Evolutionary conservation across 2,888 invertebrate genomes (phyloP).

Genomic region (Sminthurinus aureus): DNA sequence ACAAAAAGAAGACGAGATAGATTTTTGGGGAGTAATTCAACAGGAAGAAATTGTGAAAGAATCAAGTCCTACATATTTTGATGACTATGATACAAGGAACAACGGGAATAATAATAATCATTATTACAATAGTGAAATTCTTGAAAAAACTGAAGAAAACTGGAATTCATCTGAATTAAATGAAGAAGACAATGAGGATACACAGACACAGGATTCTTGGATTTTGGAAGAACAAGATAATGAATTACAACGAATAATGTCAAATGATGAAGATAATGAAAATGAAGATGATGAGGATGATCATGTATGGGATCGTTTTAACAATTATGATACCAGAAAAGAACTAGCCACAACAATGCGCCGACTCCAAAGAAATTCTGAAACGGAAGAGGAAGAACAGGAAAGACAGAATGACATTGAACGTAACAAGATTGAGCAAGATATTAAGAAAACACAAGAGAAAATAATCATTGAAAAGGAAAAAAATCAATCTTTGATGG

Average conservation of each 20-base stretch:
- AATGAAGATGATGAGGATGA: background rate
- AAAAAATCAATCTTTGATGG: too few relatives aligned
- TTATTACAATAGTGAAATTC: too few relatives aligned
- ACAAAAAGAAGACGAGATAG: conserved; percentile 46
- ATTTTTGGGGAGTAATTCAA: conserved; percentile 58
- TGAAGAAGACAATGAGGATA: too few relatives aligned
- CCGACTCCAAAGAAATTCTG: background rate
- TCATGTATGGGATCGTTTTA: background rate
- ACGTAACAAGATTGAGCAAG: background rate
- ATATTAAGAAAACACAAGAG: background rate
- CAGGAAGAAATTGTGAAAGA: conserved; percentile 15
- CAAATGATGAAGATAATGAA: background rate
- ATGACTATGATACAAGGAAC: too few relatives aligned
- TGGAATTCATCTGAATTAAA: too few relatives aligned
- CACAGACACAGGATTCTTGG: too few relatives aligned
- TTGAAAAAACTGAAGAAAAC: too few relatives aligned
- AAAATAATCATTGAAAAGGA: background rate
- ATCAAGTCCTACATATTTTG: background rate
- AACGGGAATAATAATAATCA: background rate
- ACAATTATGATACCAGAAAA: background rate
- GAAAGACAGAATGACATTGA: background rate
- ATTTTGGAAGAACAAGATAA: too few relatives aligned
- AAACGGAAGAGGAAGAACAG: background rate
- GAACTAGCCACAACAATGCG: background rate
- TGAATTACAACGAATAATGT: background rate